Evolutionary conservation across 2,888 invertebrate genomes (phyloP).

Genomic region (Crepidodera aurea): DNA sequence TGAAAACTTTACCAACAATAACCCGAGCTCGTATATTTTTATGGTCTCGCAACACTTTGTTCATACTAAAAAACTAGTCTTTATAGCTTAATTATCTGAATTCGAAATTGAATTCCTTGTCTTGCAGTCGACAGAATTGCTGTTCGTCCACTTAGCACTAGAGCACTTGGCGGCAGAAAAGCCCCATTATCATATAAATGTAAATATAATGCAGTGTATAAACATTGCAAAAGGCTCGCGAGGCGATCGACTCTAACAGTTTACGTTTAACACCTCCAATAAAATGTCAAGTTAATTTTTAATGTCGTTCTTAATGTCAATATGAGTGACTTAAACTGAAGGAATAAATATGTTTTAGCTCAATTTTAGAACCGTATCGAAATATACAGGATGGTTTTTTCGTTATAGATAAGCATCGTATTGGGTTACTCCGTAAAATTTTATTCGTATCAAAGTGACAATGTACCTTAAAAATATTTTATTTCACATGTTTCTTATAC

Average conservation of each 20-base stretch:
- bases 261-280: slow-evolving; percentile 42
- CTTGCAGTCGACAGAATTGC: slow-evolving; percentile 42
- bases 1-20: no score
- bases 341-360: background rate
- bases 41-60: background rate
- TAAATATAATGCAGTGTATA: slow-evolving; percentile 48
- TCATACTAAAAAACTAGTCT: slow-evolving; percentile 27
- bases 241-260: slow-evolving; percentile 43
- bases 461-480: no score
- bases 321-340: slow-evolving; percentile 13
- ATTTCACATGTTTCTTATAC: no score
- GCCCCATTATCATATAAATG: slow-evolving; percentile 52
- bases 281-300: slow-evolving; percentile 47
- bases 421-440: no score
- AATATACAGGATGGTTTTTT: background rate
- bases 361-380: background rate
- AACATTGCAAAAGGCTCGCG: slow-evolving; percentile 45
- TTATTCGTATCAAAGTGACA: no score
- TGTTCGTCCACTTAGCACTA: slow-evolving; percentile 50
- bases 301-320: slow-evolving; percentile 29
- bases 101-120: slow-evolving; percentile 47
- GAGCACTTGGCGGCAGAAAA: slow-evolving; percentile 42
- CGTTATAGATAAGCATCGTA: no score
- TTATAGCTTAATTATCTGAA: slow-evolving; percentile 48
- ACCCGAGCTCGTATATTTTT: background rate